Evolutionary conservation across 2,113 vertebrate species (phyloP), one percentile per base, ranked within the genome.

Genomic region (Spermophilus dauricus): DNA sequence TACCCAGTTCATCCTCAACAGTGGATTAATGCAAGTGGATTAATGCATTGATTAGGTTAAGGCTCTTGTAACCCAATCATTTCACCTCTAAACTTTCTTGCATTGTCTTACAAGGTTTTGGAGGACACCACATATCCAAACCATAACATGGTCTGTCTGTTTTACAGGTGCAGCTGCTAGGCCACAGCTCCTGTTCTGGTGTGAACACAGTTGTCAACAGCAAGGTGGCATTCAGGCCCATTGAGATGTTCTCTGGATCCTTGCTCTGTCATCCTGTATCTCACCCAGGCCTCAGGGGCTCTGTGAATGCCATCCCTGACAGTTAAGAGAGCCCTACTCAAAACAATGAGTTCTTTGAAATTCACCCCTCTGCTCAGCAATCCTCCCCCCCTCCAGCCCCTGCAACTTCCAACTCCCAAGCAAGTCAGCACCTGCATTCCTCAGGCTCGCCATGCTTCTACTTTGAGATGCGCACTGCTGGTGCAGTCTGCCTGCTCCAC

Each of bases 391-490:
- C 9, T 26, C 24, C 61, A 63, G 14, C 45, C 14, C 30, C n/a
- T 61, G n/a, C n/a, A 56, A 63, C 32, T 67, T 63, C 42, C n/a
- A 48, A 12, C 67, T 73, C 53, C 32, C 51, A 53, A 80, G 83
- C 32, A 32, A 72, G 51, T 37, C 22, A 17, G 45, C 13, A 42
- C 58, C 28, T 18, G 39, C 39, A 34, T 7, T 45, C 20, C 34
- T 22, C 48, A 6, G 18, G 53, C 37, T 24, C 72, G 7, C 5
- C 30, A 30, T 32, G n/a, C 69, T 30, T 4, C 51, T 73, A 4
- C 34, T 26, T 16, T 9, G 16, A 1, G 22, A 4, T 12, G 26
- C 34, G 0, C 10, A 0, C 5, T n/a, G 72, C 72, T 70, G 22
- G 7, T 16, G 32, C 11, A 32, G 65, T 69, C 65, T 16, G 32